A percentile compares a stretch with the other conserved stretches of the same genome.
Conservation (phyloP, 2,797 vertebrate genomes). For the Girardinus metallicus region DNA sequence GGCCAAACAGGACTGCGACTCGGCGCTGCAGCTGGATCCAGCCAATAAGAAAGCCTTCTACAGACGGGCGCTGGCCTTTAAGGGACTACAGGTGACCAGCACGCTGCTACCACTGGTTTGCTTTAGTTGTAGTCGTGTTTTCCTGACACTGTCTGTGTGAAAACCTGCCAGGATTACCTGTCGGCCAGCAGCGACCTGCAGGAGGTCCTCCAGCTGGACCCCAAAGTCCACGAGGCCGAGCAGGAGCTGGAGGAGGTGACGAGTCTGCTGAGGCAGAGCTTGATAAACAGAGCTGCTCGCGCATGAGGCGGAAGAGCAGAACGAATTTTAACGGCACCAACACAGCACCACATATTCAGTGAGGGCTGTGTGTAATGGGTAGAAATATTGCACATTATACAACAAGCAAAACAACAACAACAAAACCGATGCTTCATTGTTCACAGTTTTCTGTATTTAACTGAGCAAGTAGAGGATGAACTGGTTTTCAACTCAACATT, state of each 20-base stretch:
- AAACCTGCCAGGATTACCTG: slow-evolving; percentile 84
- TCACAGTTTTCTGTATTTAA: slow-evolving; percentile 5
- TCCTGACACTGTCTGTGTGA: background rate
- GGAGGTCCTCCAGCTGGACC: slow-evolving; percentile 88
- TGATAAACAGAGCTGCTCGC: slow-evolving; percentile 54
- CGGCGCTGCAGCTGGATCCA: slow-evolving; percentile 86
- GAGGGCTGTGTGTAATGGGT: background rate
- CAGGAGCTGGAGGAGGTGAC: slow-evolving; percentile 87
- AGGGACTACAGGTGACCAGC: slow-evolving; percentile 88
- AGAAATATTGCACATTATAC: background rate
- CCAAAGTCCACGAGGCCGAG: slow-evolving; percentile 86
- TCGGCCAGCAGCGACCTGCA: slow-evolving; percentile 88
- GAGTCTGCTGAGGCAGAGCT: slow-evolving; percentile 73
- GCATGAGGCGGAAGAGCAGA: slow-evolving; percentile 41
- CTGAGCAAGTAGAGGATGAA: background rate
- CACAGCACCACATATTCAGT: background rate
- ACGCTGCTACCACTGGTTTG: background rate
- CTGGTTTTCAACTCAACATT: background rate
- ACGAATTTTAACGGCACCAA: background rate
- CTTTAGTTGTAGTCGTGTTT: background rate
- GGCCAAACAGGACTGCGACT: slow-evolving; percentile 92
- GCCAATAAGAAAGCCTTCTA: slow-evolving; percentile 93
- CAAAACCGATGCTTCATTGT: slow-evolving; percentile 6
- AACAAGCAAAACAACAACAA: background rate
- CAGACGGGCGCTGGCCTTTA: slow-evolving; percentile 91